phyloP scores from a whole-genome alignment of 2,797 vertebrate species.

The Pseudomugil tenellus region DNA sequence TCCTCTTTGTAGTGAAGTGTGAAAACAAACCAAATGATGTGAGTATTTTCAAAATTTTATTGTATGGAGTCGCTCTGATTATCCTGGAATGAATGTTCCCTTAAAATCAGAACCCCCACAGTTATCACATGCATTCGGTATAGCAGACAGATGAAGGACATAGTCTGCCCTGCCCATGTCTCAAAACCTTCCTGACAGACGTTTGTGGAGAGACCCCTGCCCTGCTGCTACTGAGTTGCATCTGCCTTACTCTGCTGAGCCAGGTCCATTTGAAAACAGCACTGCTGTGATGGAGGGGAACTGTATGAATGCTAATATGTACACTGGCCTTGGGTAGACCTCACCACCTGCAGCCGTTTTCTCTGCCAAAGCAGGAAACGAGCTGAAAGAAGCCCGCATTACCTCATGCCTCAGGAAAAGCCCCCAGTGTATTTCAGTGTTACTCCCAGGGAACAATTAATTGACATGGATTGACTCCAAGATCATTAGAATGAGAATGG shows the following conservation, averaged over 20 bases:
- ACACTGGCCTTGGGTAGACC: constrained; percentile 40
- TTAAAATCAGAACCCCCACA: constrained; percentile 14
- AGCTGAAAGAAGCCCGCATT: constrained; percentile 26
- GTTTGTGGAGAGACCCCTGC: constrained; percentile 50
- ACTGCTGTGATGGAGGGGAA: constrained; percentile 25
- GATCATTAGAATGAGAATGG: constrained; percentile 67
- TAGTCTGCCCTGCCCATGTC: constrained; percentile 29
- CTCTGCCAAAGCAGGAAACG: constrained; percentile 31
- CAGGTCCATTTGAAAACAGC: constrained; percentile 38
- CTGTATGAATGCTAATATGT: constrained; percentile 55
- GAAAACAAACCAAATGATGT: too few species aligned
- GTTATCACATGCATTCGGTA: constrained; percentile 45
- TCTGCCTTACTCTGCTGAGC: constrained; percentile 56
- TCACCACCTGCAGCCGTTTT: constrained; percentile 56
- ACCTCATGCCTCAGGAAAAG: constrained; percentile 39
- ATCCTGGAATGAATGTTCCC: neutral
- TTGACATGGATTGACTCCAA: constrained; percentile 64
- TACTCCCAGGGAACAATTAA: constrained; percentile 57
- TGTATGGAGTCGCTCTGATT: neutral
- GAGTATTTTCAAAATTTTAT: too few species aligned
- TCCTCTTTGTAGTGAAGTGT: too few species aligned
- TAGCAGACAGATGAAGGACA: constrained; percentile 27
- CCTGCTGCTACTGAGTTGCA: constrained; percentile 56
- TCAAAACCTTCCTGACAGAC: constrained; percentile 54
- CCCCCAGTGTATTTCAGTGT: constrained; percentile 27